These are phyloP conservation scores for Spatulosminthurus flaviceps DNA, from an alignment of 2,888 invertebrate species.

Conservation along the genomic window DNA sequence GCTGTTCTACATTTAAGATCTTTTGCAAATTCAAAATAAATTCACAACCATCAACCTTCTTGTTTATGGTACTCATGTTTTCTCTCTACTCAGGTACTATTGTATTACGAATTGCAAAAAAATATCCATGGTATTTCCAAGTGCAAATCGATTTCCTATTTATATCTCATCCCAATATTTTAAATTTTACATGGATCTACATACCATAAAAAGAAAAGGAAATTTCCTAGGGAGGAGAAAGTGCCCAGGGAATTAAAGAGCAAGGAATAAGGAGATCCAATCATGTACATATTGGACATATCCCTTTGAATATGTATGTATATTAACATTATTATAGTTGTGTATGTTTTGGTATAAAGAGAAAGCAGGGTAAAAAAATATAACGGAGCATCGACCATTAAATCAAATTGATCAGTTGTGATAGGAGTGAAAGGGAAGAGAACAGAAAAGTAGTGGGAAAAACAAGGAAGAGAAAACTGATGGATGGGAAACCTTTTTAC, in stretches of 20 bases:
- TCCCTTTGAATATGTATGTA: too few species aligned
- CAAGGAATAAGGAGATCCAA: not conserved
- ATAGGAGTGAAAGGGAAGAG: not conserved
- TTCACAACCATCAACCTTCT: not conserved
- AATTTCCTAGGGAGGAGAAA: not conserved
- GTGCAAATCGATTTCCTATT: constrained; percentile 11
- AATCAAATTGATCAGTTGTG: constrained; percentile 33
- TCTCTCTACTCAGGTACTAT: not conserved
- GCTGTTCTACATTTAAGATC: not conserved
- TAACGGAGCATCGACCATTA: not conserved
- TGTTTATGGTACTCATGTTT: not conserved
- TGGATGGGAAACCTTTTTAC: constrained; percentile 20
- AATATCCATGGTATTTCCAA: not conserved
- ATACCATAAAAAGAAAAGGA: not conserved
- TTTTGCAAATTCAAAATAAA: not conserved
- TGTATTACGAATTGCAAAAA: not conserved
- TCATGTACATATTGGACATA: constrained; percentile 10
- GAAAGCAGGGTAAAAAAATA: not conserved
- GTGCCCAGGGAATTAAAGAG: not conserved
- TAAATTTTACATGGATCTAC: not conserved
- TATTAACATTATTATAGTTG: too few species aligned
- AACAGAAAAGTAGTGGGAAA: not conserved
- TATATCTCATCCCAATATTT: not conserved
- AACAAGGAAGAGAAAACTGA: not conserved
- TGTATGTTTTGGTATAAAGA: too few species aligned